Conservation (phyloP, 2,888 invertebrate genomes). For the Watsonalla binaria region DNA sequence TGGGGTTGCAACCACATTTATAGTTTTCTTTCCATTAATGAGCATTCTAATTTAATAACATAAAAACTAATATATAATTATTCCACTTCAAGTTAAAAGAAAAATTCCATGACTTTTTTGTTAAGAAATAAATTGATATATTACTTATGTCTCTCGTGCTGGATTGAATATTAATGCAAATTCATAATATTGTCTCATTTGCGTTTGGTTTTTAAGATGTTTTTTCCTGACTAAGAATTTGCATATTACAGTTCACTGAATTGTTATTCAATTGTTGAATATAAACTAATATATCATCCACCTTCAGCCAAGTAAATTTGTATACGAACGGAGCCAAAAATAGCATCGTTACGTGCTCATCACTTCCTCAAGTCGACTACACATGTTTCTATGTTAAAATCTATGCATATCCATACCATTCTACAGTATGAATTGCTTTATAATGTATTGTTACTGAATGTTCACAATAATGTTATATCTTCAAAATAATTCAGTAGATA, state of each 20-base stretch:
- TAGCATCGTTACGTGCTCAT: not conserved
- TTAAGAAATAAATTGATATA: too few species aligned
- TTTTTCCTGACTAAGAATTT: not conserved
- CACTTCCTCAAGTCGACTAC: not conserved
- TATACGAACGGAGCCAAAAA: not conserved
- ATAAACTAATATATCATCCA: not conserved
- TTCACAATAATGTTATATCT: not conserved
- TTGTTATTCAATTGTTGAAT: not conserved
- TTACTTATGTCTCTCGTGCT: too few species aligned
- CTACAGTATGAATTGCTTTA: too few species aligned
- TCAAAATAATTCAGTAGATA: not conserved
- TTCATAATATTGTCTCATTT: too few species aligned
- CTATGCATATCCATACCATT: too few species aligned
- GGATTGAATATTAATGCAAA: too few species aligned
- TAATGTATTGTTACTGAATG: not conserved
- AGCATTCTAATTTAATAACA: too few species aligned
- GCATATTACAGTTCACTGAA: not conserved
- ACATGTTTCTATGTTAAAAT: not conserved
- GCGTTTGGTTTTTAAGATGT: not conserved
- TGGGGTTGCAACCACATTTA: too few species aligned
- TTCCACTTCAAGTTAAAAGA: too few species aligned
- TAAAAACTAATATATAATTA: too few species aligned
- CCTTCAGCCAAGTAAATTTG: not conserved
- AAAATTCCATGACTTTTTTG: too few species aligned
- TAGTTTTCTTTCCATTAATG: too few species aligned